Base-by-base conservation (phyloP, 2,797 vertebrate species). In the Parauchenoglanis ngamensis region DNA sequence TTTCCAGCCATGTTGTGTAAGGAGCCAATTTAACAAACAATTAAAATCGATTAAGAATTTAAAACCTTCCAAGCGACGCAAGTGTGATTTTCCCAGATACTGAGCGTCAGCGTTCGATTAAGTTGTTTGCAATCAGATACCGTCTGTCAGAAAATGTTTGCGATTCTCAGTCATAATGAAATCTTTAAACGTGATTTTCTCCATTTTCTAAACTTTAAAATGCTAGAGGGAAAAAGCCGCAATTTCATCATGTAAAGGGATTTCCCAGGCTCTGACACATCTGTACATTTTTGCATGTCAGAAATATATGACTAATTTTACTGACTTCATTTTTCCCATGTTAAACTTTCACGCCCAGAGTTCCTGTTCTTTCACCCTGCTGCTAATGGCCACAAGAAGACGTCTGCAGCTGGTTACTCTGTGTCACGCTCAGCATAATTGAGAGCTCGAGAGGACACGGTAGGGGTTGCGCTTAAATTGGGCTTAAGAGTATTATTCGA, bases 401-500 rank as follows among this genome's bases (percentile, higher is more conserved):
- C 84, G 90, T 88, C 85, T 87, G 61, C 84, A 76, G 83, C 80
- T 86, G 85, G 89, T 89, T 86, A 83, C 31, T 35, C 67, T 76
- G 87, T 82, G 83, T 77, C 85, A 85, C 77, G 49, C 81, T 87
- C 87, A 78, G 88, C 83, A 87, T 88, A 89, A 90, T 90, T 86
- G 86, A 89, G 85, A 86, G 76, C 88, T 75, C 72, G 63, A 87
- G 90, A 90, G 83, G 90, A 90, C 91, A 65, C 40, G 49, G 89
- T 85, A 86, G 85, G 87, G 90, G 76, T 63, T 76, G 89, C 76
- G 82, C 88, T 90, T 92, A 90, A 90, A 91, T 89, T 90, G 85
- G 88, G 91, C 90, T 92, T 91, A 89, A 89, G 61, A 86, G 84
- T 85, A 90, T 92, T 92, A 92, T 91, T 93, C 89, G 91, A 88